Percentiles rank a stretch among this genome's conserved stretches.
These are phyloP conservation scores for Prochilodus magdalenae DNA, from an alignment of 2,113 vertebrate genomes.

Conservation along the genomic window DNA sequence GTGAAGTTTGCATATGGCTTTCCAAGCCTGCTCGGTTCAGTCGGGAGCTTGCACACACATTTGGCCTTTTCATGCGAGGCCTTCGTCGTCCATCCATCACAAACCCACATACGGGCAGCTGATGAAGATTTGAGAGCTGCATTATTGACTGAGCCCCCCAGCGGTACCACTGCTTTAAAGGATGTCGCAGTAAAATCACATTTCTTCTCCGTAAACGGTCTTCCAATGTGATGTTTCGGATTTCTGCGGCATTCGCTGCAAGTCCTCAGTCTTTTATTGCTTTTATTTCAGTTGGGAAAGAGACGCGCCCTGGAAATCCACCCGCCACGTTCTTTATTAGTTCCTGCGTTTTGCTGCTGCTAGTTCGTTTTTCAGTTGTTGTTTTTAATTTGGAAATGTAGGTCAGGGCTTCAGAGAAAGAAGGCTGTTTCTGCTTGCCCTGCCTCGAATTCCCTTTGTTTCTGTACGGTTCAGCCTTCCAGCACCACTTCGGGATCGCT, in stretches of 20 bases:
- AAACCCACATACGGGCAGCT: neutral
- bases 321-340: slow-evolving; percentile 50
- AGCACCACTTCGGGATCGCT: neutral
- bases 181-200: neutral
- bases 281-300: slow-evolving; percentile 46
- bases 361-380: slow-evolving; percentile 62
- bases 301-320: slow-evolving; percentile 44
- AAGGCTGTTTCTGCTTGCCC: slow-evolving; percentile 8
- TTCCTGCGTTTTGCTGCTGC: slow-evolving; percentile 53
- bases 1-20: slow-evolving; percentile 2
- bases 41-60: neutral
- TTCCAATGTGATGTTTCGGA: neutral
- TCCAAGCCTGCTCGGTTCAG: slow-evolving; percentile 1
- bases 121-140: neutral
- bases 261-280: slow-evolving; percentile 38
- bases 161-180: neutral
- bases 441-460: slow-evolving; percentile 10
- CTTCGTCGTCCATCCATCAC: neutral
- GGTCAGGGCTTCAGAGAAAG: slow-evolving; percentile 67
- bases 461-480: neutral
- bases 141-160: neutral
- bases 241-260: neutral
- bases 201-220: neutral
- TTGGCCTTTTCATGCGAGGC: neutral
- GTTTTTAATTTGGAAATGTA: slow-evolving; percentile 75